Conservation (phyloP, 2,888 invertebrate species). For the Agrotis ipsilon region DNA sequence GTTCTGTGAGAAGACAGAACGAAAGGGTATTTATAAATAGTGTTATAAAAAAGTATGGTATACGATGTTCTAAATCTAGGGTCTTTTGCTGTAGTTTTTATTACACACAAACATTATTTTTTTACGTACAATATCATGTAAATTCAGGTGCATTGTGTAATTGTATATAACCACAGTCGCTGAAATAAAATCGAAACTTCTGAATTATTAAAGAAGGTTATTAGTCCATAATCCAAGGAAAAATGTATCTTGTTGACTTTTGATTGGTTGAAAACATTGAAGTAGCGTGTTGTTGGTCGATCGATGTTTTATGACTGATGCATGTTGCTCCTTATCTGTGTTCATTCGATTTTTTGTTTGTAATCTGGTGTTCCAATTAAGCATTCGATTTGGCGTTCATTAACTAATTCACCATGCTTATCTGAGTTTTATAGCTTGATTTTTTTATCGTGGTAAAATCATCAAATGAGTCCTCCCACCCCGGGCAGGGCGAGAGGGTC, state of each 20-base stretch:
- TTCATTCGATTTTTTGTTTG: constrained; percentile 11
- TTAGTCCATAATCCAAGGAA: constrained; percentile 39
- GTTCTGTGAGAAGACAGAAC: too few species aligned
- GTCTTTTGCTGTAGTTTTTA: too few species aligned
- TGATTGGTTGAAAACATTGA: constrained; percentile 28
- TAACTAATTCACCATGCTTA: neutral
- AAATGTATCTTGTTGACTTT: constrained; percentile 39
- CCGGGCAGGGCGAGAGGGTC: too few species aligned
- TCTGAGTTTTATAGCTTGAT: neutral
- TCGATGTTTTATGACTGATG: constrained; percentile 37
- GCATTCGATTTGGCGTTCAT: neutral
- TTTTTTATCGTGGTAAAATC: too few species aligned
- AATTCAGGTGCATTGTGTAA: constrained; percentile 5
- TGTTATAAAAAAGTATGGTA: too few species aligned
- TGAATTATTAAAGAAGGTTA: constrained; percentile 49
- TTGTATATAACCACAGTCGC: constrained; percentile 3
- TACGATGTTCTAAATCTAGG: too few species aligned
- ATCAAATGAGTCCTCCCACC: too few species aligned
- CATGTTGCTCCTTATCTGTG: constrained; percentile 5
- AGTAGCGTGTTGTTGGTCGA: constrained; percentile 38
- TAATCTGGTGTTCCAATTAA: constrained; percentile 15
- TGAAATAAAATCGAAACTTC: constrained; percentile 39
- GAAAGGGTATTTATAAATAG: too few species aligned
- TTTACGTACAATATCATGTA: neutral
- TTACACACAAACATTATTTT: neutral